A percentile compares a stretch with the other conserved stretches of the same genome.
Conservation (phyloP, 2,797 vertebrate genomes). For the Scomberomorus guttatus region DNA sequence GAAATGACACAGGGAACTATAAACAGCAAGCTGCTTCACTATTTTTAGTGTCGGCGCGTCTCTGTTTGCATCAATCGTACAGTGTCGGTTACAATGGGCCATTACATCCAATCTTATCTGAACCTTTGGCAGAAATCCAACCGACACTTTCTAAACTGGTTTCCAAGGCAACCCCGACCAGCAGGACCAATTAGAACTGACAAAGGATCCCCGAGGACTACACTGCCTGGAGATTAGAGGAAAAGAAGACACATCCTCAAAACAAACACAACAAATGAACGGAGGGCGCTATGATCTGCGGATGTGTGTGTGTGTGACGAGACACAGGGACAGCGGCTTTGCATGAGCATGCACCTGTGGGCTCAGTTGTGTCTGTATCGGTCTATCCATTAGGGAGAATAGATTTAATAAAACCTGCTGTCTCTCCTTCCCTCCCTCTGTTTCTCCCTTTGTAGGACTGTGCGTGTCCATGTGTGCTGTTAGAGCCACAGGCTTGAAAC, state of each 20-base stretch:
- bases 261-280: conserved; percentile 52
- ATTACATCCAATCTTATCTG: conserved; percentile 48
- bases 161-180: conserved; percentile 77
- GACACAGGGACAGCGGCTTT: background rate
- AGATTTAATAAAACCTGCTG: conserved; percentile 62
- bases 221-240: conserved; percentile 65
- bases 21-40: background rate
- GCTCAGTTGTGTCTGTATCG: conserved; percentile 26
- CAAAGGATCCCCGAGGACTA: conserved; percentile 45
- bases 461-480: conserved; percentile 37
- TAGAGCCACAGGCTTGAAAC: conserved; percentile 52
- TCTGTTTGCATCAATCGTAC: conserved; percentile 16
- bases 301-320: background rate
- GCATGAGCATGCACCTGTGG: conserved; percentile 38
- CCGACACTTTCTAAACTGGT: conserved; percentile 70
- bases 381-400: conserved; percentile 30
- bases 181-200: conserved; percentile 72
- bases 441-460: conserved; percentile 20
- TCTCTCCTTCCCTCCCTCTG: conserved; percentile 9
- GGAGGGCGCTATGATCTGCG: background rate
- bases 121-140: conserved; percentile 67
- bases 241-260: conserved; percentile 40
- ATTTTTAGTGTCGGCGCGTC: background rate
- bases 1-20: conserved; percentile 6
- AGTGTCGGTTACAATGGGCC: conserved; percentile 37